Base-by-base conservation (phyloP, 1,140 invertebrate species). In the Papilio dardanus region DNA sequence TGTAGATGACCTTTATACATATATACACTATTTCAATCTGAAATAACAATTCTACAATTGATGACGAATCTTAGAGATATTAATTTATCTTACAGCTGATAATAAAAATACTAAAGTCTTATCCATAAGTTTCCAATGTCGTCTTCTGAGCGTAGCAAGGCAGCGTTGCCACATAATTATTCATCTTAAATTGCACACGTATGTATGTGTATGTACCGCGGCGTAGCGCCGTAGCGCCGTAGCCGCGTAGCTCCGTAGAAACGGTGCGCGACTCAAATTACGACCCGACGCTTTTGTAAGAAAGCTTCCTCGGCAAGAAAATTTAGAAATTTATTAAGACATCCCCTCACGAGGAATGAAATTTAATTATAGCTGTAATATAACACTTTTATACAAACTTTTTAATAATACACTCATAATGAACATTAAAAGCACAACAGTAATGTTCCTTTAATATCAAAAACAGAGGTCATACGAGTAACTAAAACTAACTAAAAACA, bases 161-260 rank as follows among this genome's bases (percentile, higher is more conserved):
- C 88, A 85, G 84, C 82, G 85, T 83, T 88, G 89, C 91, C 88
- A 92, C 89, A 92, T 93, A 93, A 92, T 93, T 93, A 93, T 93
- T 93, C 91, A 93, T 93, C 90, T 93, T 91, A 93, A 93, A 93
- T 92, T 91, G 91, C 89, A 86, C 86, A 87, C 76, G 81, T 81
- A 74, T 83, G 81, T 84, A 80, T 85, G 78, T 88, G 86, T 88
- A 75, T 78, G 81, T 81, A 75, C 82, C 50, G 58, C 62, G 62
- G 33, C 24, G 80, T 75, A 77, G 71, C 73, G 71, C 50, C 21
- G 75, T 46, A n/a, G 67, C 54, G 21, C 10, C 54, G 54, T 62
- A 62, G 58, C 62, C 35, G 37, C 21, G 80, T 75, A 77, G 71
- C 68, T 77, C 67, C 24, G 76, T 62, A 62, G 68, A 77, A 79